Percentiles rank a stretch among this genome's conserved stretches.
phyloP scores from a whole-genome alignment of 2,797 vertebrate genomes.

The Lophura swinhoii region DNA sequence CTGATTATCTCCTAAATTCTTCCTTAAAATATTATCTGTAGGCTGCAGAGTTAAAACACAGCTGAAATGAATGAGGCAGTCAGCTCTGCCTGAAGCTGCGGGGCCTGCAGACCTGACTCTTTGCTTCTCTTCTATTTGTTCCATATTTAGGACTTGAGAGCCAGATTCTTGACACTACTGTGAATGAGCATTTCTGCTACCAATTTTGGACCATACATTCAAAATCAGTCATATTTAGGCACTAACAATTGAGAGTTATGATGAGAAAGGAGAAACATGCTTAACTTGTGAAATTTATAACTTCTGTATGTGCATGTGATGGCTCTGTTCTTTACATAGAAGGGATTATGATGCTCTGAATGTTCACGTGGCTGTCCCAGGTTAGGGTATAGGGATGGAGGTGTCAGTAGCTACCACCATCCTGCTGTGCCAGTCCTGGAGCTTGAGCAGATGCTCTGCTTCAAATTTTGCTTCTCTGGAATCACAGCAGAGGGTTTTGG shows the following conservation, averaged over 20 bases:
- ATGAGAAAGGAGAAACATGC: background rate
- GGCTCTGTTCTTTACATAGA: background rate
- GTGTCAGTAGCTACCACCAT: background rate
- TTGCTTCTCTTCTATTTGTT: accelerated
- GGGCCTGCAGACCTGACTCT: background rate
- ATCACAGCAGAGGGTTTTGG: background rate
- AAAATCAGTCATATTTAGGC: background rate
- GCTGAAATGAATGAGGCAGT: background rate
- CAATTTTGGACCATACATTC: background rate
- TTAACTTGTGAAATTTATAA: background rate
- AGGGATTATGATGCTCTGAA: slow-evolving; percentile 6
- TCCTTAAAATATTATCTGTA: background rate
- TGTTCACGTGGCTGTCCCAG: accelerated
- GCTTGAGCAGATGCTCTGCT: background rate
- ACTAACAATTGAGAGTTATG: background rate
- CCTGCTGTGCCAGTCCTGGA: accelerated
- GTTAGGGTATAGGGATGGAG: background rate
- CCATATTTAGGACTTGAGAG: background rate
- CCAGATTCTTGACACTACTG: background rate
- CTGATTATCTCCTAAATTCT: background rate
- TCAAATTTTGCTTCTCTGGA: background rate
- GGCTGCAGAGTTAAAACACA: background rate
- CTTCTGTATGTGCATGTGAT: background rate
- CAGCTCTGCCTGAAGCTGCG: background rate
- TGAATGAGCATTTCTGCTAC: background rate